These are phyloP conservation scores for Poeciliopsis turneri DNA, from an alignment of 2,797 vertebrate genomes.

Conservation along the genomic window DNA sequence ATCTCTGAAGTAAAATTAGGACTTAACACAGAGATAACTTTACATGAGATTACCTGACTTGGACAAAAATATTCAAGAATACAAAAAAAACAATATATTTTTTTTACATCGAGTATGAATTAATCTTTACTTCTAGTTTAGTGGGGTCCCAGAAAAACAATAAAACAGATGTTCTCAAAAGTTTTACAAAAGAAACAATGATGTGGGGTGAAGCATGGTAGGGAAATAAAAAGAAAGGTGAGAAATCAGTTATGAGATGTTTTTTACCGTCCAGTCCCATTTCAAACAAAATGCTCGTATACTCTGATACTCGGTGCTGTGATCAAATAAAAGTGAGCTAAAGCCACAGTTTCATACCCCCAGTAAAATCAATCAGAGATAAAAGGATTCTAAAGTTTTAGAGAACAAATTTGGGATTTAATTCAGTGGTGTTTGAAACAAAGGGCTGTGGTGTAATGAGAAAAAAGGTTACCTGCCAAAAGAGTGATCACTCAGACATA, in stretches of 20 bases:
- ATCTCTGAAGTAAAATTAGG: neutral
- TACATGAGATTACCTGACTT: neutral
- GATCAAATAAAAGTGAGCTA: conserved; percentile 66
- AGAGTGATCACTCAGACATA: conserved; percentile 9
- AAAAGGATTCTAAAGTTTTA: conserved; percentile 44
- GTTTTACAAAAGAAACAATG: neutral
- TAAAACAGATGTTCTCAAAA: neutral
- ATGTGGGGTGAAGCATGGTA: neutral
- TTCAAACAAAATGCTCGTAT: conserved; percentile 52
- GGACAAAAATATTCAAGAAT: neutral
- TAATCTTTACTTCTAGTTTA: neutral
- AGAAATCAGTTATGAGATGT: conserved; percentile 21
- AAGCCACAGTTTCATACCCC: conserved; percentile 53
- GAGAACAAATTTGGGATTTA: conserved; percentile 48
- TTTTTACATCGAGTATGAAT: no score
- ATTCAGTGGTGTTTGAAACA: conserved; percentile 36
- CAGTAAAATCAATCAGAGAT: conserved; percentile 36
- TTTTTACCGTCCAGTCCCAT: conserved; percentile 56
- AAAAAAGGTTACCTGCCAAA: conserved; percentile 8
- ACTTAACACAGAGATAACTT: neutral
- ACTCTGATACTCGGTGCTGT: conserved; percentile 43
- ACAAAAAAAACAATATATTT: neutral
- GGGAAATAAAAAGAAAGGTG: conserved; percentile 21
- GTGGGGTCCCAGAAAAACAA: neutral
- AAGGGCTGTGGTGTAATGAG: conserved; percentile 1